Base-by-base conservation (phyloP, 2,888 invertebrate genomes). In the Periphyllus acericola region DNA sequence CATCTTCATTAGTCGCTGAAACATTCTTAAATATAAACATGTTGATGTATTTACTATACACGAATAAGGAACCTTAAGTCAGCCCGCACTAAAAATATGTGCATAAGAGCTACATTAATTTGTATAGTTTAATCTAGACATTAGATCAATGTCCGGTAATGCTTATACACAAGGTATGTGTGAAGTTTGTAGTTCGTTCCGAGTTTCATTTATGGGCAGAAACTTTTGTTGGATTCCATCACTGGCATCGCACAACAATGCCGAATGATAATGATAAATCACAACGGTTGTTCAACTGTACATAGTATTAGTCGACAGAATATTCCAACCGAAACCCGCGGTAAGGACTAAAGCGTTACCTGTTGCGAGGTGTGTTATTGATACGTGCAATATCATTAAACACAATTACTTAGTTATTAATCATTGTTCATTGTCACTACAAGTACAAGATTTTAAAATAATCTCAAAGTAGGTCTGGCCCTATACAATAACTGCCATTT, bases 251-350 rank as follows among this genome's bases (percentile, higher is more conserved):
- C 11, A 52, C 52, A 52, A 78, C 52, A 78, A 52, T 52, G 52
- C 52, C 52, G 21, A 46, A 52, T 78, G 46, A 78, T 78, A 21
- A 29, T 32, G 78, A 78, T 78, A 32, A 78, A 52, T 78, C 32
- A 21, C 5, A 32, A 19, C 29, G 46, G 3, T 32, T 4, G 32
- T 17, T 21, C 29, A 19, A 11, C 76, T 46, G 52, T 78, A 52
- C 11, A 32, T 52, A 11, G 4, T 32, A 78, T 52, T 52, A 76
- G 29, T 52, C 29, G 76, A 76, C 46, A 29, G 21, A 78, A 78
- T 52, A 52, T 46, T 14, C 46, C 11, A 46, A 14, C 46, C 8
- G 14, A 46, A 46, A n/a, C n/a, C 46, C 14, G 46, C 14, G 46
- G 46, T 11, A 46, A 46, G 46, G 32, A 78, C 76, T 78, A 46